These are phyloP conservation scores for Tachypleus tridentatus DNA, from an alignment of 1,140 invertebrate genomes.

Conservation along the genomic window DNA sequence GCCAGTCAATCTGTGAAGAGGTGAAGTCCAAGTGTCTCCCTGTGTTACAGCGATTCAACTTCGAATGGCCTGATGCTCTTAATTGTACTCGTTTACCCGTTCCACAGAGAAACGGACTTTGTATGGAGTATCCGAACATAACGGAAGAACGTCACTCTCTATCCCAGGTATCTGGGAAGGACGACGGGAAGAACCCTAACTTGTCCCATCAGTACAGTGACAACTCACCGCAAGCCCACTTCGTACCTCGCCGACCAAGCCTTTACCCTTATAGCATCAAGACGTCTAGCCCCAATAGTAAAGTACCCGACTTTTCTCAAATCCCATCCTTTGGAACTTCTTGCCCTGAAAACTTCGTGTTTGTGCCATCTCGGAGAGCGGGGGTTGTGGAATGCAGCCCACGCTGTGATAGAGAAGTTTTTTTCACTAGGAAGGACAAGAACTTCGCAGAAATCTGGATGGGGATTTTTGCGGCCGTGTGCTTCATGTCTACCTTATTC, in stretches of 20 bases:
- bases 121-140: slow-evolving; percentile 69
- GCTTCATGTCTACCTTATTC: slow-evolving; percentile 41
- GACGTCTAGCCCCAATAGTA: not conserved
- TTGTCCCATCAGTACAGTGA: not conserved
- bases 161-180: not conserved
- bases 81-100: slow-evolving; percentile 81
- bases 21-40: slow-evolving; percentile 72
- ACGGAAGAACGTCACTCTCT: slow-evolving; percentile 4
- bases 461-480: slow-evolving; percentile 41
- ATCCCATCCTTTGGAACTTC: not conserved
- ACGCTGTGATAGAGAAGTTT: slow-evolving; percentile 31
- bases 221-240: not conserved
- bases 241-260: not conserved
- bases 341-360: slow-evolving; percentile 5
- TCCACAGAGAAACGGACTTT: slow-evolving; percentile 77
- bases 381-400: slow-evolving; percentile 27
- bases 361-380: not conserved
- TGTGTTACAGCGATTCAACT: slow-evolving; percentile 74
- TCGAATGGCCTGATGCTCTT: slow-evolving; percentile 78
- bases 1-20: slow-evolving; percentile 72
- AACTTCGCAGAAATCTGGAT: slow-evolving; percentile 36
- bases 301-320: not conserved
- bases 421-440: slow-evolving; percentile 36
- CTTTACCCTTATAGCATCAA: slow-evolving; percentile 7
- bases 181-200: not conserved